Evolutionary conservation across 2,797 vertebrate genomes (phyloP).

Genomic region (Balearica regulorum): DNA sequence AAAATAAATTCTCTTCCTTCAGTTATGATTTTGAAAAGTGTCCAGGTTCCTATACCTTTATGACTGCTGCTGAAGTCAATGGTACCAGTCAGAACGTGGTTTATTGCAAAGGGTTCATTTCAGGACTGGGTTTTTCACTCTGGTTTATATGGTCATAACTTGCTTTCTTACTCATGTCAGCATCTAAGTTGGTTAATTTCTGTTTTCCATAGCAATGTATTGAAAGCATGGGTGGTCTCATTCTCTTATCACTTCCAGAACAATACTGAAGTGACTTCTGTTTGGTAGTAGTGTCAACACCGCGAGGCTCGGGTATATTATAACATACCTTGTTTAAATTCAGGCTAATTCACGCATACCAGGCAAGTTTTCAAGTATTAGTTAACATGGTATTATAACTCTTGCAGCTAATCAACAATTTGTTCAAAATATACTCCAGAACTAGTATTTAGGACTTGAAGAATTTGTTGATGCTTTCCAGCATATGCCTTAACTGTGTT

Average conservation of each 20-base stretch:
- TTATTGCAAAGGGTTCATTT: not conserved
- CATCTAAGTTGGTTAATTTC: not conserved
- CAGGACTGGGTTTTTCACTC: not conserved
- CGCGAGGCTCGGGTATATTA: not conserved
- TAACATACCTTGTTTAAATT: not conserved
- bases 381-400: not conserved
- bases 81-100: not conserved
- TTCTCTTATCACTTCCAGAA: not conserved
- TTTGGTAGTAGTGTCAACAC: not conserved
- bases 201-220: not conserved
- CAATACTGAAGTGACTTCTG: not conserved
- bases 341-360: not conserved
- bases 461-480: not conserved
- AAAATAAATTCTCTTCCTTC: not conserved
- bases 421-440: not conserved
- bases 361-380: not conserved
- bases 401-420: not conserved
- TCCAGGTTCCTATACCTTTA: not conserved
- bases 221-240: not conserved
- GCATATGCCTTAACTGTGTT: not conserved
- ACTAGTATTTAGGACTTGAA: not conserved
- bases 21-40: not conserved
- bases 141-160: not conserved
- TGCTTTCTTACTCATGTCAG: not conserved
- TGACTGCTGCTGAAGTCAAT: not conserved